Evolutionary conservation across 2,797 vertebrate species (phyloP), one percentile per base, ranked within the genome.

Genomic region (Phaenicophaeus curvirostris): DNA sequence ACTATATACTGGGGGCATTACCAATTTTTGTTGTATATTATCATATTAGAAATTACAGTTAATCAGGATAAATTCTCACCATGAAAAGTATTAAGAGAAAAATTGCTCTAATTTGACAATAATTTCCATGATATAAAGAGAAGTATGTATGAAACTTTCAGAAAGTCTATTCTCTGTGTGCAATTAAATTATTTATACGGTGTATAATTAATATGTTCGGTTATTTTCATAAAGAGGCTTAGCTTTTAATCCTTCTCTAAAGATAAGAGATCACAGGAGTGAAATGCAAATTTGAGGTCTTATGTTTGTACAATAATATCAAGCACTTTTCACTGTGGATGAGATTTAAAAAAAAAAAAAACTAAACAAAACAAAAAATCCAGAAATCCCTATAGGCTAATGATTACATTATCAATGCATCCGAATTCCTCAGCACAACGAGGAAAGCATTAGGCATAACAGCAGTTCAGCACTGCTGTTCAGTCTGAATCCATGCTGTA

Each of bases 141-240:
- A 89, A 92, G 37, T 48, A 30, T 19, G 16, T 20, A 44, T 18
- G n/a, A 95, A 95, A 93, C 69, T 95, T 94, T 91, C 53, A 77
- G 67, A 78, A 89, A 91, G 33, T 94, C 62, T 91, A 33, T 92
- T 92, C 87, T 93, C 62, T 95, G 23, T 50, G 42, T 78, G 76
- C 73, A 87, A 58, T 89, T 91, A 86, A 94, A 95, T 87, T 92
- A 95, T 95, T 94, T 96, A 94, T 87, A 63, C 58, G 41, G 58
- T 79, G 25, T 94, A 92, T 95, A 96, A 96, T 95, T 95, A 95
- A 89, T 95, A 94, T 86, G 69, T 93, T 94, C 0, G 4, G 66
- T 91, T 92, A 93, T 94, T 92, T 94, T 90, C 54, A 90, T 96
- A 92, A 95, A 95, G 92, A 95, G 65, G 84, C 87, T 96, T 96